Conservation (phyloP, 2,888 invertebrate genomes). For the Athalia cordata region DNA sequence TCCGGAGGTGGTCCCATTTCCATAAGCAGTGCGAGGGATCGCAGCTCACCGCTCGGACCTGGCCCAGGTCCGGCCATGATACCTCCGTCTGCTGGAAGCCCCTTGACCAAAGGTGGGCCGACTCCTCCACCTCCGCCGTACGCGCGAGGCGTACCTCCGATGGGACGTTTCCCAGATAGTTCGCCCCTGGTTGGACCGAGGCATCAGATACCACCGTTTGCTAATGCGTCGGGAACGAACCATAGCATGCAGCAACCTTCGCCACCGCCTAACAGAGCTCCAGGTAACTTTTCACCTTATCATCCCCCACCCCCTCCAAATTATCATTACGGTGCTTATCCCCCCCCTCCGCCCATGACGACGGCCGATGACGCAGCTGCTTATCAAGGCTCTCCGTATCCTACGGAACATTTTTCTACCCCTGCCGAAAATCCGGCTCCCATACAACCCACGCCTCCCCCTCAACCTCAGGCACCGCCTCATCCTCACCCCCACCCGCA, state of each 20-base stretch:
- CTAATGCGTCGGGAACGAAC: conserved; percentile 63
- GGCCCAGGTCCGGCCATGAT: conserved; percentile 68
- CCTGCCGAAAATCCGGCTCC: conserved; percentile 61
- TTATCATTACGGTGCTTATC: conserved; percentile 74
- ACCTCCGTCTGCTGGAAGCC: conserved; percentile 71
- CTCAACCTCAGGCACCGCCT: conserved; percentile 54
- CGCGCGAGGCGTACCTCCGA: conserved; percentile 67
- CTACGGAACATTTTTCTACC: conserved; percentile 56
- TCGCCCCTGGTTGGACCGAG: conserved; percentile 58
- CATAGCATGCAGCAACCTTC: conserved; percentile 70
- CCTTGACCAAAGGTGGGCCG: conserved; percentile 68
- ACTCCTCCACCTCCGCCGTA: conserved; percentile 71
- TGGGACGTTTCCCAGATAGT: conserved; percentile 65
- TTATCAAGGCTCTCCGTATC: conserved; percentile 72
- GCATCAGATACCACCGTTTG: conserved; percentile 67
- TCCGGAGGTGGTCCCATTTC: conserved; percentile 76
- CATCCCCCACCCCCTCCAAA: conserved; percentile 74
- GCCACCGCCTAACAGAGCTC: conserved; percentile 66
- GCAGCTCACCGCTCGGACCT: conserved; percentile 61
- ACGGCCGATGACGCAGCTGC: conserved; percentile 71
- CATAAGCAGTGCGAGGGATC: conserved; percentile 67
- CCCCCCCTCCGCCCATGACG: conserved; percentile 70
- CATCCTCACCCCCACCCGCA: conserved; percentile 51
- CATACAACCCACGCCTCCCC: conserved; percentile 53
- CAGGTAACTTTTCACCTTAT: conserved; percentile 72